phyloP scores from a whole-genome alignment of 2,888 invertebrate genomes.

The Aporophyla lueneburgensis region DNA sequence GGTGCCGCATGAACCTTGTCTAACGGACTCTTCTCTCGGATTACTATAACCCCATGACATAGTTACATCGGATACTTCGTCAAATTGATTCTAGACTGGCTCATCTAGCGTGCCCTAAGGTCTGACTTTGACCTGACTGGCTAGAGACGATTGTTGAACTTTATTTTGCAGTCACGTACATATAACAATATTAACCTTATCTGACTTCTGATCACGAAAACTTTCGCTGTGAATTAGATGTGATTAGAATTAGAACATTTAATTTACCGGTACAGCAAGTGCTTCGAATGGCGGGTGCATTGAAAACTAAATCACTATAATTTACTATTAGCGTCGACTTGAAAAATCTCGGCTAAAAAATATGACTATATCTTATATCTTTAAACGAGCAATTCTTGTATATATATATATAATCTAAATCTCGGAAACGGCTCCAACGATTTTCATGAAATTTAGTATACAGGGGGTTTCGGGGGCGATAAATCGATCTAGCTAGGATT shows the following conservation, averaged over 20 bases:
- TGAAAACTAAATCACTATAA: not conserved
- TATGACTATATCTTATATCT: too few relatives aligned
- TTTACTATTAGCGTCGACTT: too few relatives aligned
- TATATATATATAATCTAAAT: too few relatives aligned
- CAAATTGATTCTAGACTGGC: slow-evolving; percentile 85
- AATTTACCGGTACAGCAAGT: slow-evolving; percentile 17
- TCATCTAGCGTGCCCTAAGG: slow-evolving; percentile 72
- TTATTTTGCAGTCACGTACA: slow-evolving; percentile 55
- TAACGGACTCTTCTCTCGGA: slow-evolving; percentile 84
- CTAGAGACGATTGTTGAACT: slow-evolving; percentile 48
- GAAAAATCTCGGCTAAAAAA: too few relatives aligned
- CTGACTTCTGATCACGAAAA: slow-evolving; percentile 33
- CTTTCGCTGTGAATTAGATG: slow-evolving; percentile 47
- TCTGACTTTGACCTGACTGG: slow-evolving; percentile 52
- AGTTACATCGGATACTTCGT: slow-evolving; percentile 80
- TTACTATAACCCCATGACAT: slow-evolving; percentile 88
- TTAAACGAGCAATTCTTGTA: too few relatives aligned
- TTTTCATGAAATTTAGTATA: too few relatives aligned
- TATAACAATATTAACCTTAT: slow-evolving; percentile 55
- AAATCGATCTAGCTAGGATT: too few relatives aligned
- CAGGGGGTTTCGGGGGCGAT: too few relatives aligned
- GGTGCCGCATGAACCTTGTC: slow-evolving; percentile 81
- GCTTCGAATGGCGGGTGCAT: not conserved
- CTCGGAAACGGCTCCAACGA: too few relatives aligned
- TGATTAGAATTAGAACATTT: slow-evolving; percentile 8